Percentiles rank a stretch among this genome's conserved stretches.
These are phyloP conservation scores for Myzus persicae DNA, from an alignment of 1,140 invertebrate genomes.

Conservation along the genomic window DNA sequence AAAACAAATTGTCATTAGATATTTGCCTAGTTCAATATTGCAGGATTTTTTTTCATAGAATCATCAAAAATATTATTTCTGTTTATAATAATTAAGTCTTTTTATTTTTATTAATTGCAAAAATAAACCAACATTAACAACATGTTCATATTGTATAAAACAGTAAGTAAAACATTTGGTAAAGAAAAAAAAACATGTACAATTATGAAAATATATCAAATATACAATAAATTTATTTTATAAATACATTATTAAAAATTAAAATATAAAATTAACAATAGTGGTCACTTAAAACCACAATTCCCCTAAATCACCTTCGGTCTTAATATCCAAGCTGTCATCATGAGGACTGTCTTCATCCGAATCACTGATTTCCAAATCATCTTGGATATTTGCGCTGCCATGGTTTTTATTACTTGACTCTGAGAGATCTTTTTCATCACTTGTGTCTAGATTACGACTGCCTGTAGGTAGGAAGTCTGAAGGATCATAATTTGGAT, in stretches of 20 bases:
- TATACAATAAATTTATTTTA: neutral
- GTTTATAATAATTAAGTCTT: neutral
- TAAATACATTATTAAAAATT: slow-evolving; percentile 38
- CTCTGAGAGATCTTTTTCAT: slow-evolving; percentile 41
- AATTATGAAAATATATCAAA: slow-evolving; percentile 32
- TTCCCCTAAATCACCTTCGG: slow-evolving; percentile 53
- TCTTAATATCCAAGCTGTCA: slow-evolving; percentile 45
- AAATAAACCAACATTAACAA: neutral
- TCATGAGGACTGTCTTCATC: slow-evolving; percentile 67
- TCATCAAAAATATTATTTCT: neutral
- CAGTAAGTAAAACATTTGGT: neutral
- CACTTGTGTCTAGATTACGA: slow-evolving; percentile 59
- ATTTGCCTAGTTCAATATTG: neutral
- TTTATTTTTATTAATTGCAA: neutral
- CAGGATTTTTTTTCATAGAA: neutral
- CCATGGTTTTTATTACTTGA: slow-evolving; percentile 37
- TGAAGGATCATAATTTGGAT: slow-evolving; percentile 86
- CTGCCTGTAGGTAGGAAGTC: slow-evolving; percentile 71
- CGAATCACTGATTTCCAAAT: slow-evolving; percentile 81
- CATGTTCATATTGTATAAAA: neutral
- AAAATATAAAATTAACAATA: slow-evolving; percentile 17
- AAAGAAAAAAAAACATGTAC: neutral
- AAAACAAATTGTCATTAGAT: neutral
- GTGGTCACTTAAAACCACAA: slow-evolving; percentile 52
- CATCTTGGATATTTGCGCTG: slow-evolving; percentile 71